Evolutionary conservation across 2,113 vertebrate species (phyloP).

Genomic region (Montifringilla adamsi): DNA sequence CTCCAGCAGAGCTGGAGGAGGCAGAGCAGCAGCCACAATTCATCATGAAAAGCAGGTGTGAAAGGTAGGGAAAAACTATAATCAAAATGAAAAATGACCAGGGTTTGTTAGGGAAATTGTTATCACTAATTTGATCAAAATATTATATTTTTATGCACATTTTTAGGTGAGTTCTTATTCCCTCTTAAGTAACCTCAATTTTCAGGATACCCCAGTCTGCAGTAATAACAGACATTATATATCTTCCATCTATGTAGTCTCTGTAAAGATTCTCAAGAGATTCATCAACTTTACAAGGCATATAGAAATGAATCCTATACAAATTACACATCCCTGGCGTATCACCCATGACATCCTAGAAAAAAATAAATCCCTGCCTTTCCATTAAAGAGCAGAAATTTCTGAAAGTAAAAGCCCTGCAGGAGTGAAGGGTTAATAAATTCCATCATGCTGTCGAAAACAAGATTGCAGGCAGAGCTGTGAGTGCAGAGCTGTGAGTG

Average conservation of each 20-base stretch:
- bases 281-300: background rate
- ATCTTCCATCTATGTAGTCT: background rate
- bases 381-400: background rate
- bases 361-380: background rate
- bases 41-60: background rate
- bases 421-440: background rate
- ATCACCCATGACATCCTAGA: background rate
- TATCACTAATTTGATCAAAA: background rate
- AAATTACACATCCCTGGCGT: background rate
- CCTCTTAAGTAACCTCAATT: background rate
- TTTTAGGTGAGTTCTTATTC: background rate
- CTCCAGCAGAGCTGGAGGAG: background rate
- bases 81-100: background rate
- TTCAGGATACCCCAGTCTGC: background rate
- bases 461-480: background rate
- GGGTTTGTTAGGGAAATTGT: background rate
- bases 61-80: background rate
- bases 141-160: background rate
- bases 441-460: accelerated
- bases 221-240: background rate
- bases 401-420: background rate
- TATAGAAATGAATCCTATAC: background rate
- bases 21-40: background rate
- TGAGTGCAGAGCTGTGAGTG: background rate
- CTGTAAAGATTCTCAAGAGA: background rate